Conservation (phyloP, 2,113 vertebrate species). For the Dissostichus mawsoni region DNA sequence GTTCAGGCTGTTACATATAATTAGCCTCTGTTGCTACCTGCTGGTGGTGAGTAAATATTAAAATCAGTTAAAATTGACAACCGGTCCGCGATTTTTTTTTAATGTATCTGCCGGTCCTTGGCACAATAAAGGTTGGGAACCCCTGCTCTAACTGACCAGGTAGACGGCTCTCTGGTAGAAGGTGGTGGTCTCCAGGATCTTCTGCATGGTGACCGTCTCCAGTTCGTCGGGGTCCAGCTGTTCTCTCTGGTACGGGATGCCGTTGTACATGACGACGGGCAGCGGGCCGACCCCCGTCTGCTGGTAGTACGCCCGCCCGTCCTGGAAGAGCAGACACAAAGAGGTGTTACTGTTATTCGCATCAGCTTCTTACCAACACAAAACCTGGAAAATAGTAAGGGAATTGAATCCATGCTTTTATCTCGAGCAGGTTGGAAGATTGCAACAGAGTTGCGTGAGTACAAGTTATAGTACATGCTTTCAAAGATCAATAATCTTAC, state of each 20-base stretch:
- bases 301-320: constrained; percentile 90
- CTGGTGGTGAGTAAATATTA: too few species aligned
- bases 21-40: too few species aligned
- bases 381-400: too few species aligned
- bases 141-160: constrained; percentile 88
- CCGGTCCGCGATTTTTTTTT: too few species aligned
- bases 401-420: background rate
- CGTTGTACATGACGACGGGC: constrained; percentile 95
- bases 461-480: too few species aligned
- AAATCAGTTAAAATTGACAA: too few species aligned
- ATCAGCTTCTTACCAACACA: too few species aligned
- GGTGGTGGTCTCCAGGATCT: constrained; percentile 95
- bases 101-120: too few species aligned
- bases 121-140: too few species aligned
- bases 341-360: background rate
- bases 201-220: constrained; percentile 97
- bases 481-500: too few species aligned
- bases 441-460: background rate
- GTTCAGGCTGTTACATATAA: too few species aligned
- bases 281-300: constrained; percentile 94
- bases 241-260: constrained; percentile 92
- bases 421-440: background rate
- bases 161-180: constrained; percentile 95
- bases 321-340: constrained; percentile 77
- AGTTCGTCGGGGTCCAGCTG: constrained; percentile 96